Evolutionary conservation across 2,797 vertebrate genomes (phyloP).

Genomic region (Mionectes olivaceus): DNA sequence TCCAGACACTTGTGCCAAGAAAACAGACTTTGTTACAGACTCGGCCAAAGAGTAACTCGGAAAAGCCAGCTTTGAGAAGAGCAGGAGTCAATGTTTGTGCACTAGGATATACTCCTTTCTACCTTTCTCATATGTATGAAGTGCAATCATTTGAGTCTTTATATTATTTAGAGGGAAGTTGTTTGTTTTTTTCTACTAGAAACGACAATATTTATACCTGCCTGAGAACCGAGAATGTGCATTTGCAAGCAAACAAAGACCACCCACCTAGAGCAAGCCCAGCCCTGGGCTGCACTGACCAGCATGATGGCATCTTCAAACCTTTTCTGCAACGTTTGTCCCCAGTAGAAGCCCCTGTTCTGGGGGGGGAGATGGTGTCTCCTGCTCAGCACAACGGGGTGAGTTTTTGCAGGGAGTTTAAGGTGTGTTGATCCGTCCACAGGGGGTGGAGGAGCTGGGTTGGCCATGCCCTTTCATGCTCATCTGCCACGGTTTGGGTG

Average conservation of each 20-base stretch:
- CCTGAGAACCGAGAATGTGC: constrained; percentile 74
- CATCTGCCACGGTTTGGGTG: accelerated
- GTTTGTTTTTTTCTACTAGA: constrained; percentile 70
- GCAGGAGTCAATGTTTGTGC: constrained; percentile 78
- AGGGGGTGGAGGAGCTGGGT: background rate
- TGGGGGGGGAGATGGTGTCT: background rate
- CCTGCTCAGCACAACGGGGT: background rate
- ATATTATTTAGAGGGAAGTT: constrained; percentile 78
- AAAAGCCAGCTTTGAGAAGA: constrained; percentile 67
- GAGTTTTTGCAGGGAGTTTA: background rate
- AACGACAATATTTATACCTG: constrained; percentile 83
- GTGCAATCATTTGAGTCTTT: constrained; percentile 87
- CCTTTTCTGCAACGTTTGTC: background rate
- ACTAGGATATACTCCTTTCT: constrained; percentile 83
- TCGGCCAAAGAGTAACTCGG: constrained; percentile 85
- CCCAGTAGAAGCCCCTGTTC: background rate
- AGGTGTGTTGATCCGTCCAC: accelerated
- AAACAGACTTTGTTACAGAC: constrained; percentile 77
- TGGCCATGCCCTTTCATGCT: background rate
- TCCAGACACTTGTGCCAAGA: constrained; percentile 61
- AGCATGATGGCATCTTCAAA: background rate
- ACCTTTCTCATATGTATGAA: constrained; percentile 81
- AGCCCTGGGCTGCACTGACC: constrained; percentile 33
- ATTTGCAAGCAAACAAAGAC: constrained; percentile 56
- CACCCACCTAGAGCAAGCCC: background rate